A percentile compares a stretch with the other conserved stretches of the same genome.
phyloP scores from a whole-genome alignment of 2,113 vertebrate species.

The Caloenas nicobarica region DNA sequence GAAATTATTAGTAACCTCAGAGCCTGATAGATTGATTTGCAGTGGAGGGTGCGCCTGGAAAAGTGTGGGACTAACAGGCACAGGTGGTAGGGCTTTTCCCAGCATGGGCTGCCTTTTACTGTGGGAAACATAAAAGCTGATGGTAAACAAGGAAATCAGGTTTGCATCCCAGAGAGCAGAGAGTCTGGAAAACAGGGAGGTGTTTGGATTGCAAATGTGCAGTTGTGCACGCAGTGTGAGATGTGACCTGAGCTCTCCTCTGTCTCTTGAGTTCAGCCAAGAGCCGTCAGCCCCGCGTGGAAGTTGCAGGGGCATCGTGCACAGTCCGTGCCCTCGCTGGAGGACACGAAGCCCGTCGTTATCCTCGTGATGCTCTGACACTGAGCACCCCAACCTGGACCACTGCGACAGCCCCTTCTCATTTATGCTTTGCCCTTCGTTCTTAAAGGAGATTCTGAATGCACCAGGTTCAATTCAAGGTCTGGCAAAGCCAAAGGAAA shows the following conservation, averaged over 20 bases:
- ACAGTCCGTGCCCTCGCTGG: accelerated
- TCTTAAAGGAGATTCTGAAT: background rate
- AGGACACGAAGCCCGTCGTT: background rate
- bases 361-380: background rate
- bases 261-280: background rate
- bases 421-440: background rate
- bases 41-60: background rate
- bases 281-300: background rate
- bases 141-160: background rate
- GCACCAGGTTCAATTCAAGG: background rate
- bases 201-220: background rate
- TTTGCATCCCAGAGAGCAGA: background rate
- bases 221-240: accelerated
- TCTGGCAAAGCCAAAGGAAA: background rate
- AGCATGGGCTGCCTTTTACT: background rate
- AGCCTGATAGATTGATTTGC: constrained; percentile 9
- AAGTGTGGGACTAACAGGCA: background rate
- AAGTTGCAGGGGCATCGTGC: background rate
- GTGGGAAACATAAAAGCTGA: background rate
- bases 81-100: background rate
- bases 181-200: accelerated
- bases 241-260: accelerated
- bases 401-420: background rate
- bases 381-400: background rate
- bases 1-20: background rate